phyloP scores from a whole-genome alignment of 2,797 vertebrate species.

The Microcaecilia unicolor region DNA sequence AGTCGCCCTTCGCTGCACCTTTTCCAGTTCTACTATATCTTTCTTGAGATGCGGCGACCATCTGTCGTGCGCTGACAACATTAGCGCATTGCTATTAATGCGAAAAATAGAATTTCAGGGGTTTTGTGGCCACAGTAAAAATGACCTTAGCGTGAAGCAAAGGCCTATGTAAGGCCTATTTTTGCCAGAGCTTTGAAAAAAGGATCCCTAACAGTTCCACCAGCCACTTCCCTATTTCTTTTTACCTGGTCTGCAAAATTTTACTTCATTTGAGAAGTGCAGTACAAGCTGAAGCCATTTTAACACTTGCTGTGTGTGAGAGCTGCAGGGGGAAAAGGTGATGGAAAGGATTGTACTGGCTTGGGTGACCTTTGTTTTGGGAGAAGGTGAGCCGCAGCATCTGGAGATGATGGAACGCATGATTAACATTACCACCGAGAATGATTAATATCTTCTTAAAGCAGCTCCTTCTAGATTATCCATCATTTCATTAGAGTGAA shows the following conservation, averaged over 20 bases:
- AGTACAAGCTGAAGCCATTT: conserved; percentile 30
- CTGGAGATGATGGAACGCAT: conserved; percentile 97
- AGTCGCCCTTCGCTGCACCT: no score
- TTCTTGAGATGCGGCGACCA: no score
- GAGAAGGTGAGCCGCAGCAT: conserved; percentile 97
- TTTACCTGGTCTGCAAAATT: conserved; percentile 24
- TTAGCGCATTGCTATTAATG: no score
- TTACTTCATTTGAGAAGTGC: conserved; percentile 29
- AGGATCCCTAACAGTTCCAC: no score
- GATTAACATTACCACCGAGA: conserved; percentile 97
- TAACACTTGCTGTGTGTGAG: conserved; percentile 21
- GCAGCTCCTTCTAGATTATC: conserved; percentile 99
- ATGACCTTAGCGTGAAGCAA: no score
- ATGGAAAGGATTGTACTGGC: conserved; percentile 84
- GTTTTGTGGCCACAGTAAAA: no score
- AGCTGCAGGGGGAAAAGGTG: conserved; percentile 50
- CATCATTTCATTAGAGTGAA: conserved; percentile 98
- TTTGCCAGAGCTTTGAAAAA: no score
- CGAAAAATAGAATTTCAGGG: no score
- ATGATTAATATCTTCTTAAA: conserved; percentile 99
- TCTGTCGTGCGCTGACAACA: no score
- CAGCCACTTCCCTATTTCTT: no score
- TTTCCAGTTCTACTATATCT: no score
- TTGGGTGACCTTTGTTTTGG: conserved; percentile 92
- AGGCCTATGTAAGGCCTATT: no score